Percentiles rank a stretch among this genome's conserved stretches.
Evolutionary conservation across 2,888 invertebrate genomes (phyloP).

Genomic region (Ommatoiulus sabulosus): DNA sequence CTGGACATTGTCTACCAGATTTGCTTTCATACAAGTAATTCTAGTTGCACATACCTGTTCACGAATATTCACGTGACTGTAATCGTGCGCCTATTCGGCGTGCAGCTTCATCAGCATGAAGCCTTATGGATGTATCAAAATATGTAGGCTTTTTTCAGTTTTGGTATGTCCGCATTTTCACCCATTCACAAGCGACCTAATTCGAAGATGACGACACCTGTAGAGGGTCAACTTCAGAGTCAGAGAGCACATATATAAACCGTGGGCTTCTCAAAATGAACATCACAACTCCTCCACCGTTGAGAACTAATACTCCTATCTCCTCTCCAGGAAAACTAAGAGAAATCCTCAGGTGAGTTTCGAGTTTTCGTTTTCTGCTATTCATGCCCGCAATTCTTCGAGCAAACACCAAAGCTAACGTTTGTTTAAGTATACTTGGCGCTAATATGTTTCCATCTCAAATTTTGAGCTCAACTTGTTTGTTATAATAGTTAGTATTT

Average conservation of each 20-base stretch:
- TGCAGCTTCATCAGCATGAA: conserved; percentile 36
- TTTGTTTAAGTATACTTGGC: background rate
- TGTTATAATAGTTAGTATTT: no score
- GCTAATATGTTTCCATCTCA: background rate
- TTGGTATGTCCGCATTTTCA: conserved; percentile 58
- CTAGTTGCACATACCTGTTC: conserved; percentile 41
- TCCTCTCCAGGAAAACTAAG: background rate
- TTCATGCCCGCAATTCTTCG: background rate
- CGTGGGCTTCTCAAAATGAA: conserved; percentile 50
- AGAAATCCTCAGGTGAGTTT: conserved; percentile 46
- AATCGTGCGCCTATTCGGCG: conserved; percentile 38
- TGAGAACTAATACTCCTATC: conserved; percentile 29
- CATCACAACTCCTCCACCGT: conserved; percentile 52
- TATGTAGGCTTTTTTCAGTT: conserved; percentile 47
- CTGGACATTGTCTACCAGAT: conserved; percentile 30
- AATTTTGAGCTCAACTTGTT: background rate
- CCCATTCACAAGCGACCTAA: conserved; percentile 58
- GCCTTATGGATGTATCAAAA: conserved; percentile 44
- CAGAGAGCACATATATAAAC: conserved; percentile 57
- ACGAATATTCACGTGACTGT: conserved; percentile 53
- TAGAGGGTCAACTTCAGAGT: conserved; percentile 56
- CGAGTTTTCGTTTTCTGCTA: background rate
- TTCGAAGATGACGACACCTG: conserved; percentile 55
- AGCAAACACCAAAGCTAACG: background rate
- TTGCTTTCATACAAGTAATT: conserved; percentile 27